Evolutionary conservation across 2,888 invertebrate genomes (phyloP).

Genomic region (Rhyacophila evoluta): DNA sequence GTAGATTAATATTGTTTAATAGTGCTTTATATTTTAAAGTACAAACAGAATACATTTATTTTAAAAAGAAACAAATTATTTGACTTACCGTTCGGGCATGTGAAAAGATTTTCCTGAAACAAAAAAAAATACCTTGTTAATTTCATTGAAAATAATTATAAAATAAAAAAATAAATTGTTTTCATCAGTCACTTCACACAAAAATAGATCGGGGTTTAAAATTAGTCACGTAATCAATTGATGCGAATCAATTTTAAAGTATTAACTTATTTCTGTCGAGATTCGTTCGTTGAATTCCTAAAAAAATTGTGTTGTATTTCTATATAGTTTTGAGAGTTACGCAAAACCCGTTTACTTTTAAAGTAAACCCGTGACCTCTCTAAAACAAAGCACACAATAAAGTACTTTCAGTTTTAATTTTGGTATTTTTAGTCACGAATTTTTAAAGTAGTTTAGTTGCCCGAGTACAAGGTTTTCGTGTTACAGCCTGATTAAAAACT

Average conservation of each 20-base stretch:
- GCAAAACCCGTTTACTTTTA: background rate
- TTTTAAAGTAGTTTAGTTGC: slow-evolving; percentile 2
- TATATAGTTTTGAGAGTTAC: background rate
- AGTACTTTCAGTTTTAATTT: slow-evolving; percentile 8
- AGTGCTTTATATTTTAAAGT: too few relatives aligned
- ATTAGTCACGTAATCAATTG: background rate
- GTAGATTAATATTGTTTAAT: too few relatives aligned
- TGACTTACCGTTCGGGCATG: slow-evolving; percentile 80
- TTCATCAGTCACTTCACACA: background rate
- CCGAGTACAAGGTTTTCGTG: background rate
- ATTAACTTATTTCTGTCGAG: background rate
- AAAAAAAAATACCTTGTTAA: slow-evolving; percentile 58
- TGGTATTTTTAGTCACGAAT: background rate
- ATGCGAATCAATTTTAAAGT: background rate
- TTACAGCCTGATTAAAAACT: background rate
- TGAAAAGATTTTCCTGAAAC: slow-evolving; percentile 77
- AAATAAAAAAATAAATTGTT: too few relatives aligned
- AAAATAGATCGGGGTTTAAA: background rate
- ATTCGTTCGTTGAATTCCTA: background rate
- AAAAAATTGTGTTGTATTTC: background rate
- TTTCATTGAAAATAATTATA: background rate
- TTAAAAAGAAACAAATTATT: too few relatives aligned
- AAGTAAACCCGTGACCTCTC: background rate
- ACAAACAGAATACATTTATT: too few relatives aligned
- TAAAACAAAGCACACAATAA: background rate